Percentiles rank a stretch among this genome's conserved stretches.
phyloP scores from a whole-genome alignment of 2,113 vertebrate species.

The Burhinus oedicnemus region DNA sequence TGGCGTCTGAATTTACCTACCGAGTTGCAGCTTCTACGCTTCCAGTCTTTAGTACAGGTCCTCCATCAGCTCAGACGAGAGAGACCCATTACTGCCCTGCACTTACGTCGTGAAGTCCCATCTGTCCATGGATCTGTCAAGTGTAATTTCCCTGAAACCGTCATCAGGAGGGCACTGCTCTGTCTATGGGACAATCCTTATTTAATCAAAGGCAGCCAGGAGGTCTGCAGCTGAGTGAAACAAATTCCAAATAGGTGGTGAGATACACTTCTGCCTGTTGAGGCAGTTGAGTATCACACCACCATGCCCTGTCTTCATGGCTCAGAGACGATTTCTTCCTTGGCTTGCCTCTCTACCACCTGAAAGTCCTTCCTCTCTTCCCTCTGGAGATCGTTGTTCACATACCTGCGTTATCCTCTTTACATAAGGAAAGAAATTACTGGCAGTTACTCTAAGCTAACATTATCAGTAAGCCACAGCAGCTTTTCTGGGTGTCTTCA shows the following conservation, averaged over 20 bases:
- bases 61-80: neutral
- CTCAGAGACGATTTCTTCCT: neutral
- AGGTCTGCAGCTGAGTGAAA: neutral
- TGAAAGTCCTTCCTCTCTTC: neutral
- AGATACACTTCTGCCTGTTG: neutral
- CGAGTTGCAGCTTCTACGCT: fast-evolving
- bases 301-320: neutral
- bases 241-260: neutral
- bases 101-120: neutral
- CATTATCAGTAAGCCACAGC: neutral
- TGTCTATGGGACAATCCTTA: neutral
- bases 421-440: neutral
- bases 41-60: neutral
- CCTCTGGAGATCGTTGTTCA: neutral
- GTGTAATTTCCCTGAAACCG: neutral
- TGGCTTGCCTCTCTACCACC: neutral
- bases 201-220: neutral
- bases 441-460: neutral
- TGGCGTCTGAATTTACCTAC: neutral
- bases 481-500: neutral
- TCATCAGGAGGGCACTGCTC: neutral
- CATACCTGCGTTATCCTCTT: neutral
- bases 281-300: neutral
- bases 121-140: neutral
- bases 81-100: neutral